Evolutionary conservation across 2,797 vertebrate species (phyloP).

Genomic region (Sciurus vulgaris): DNA sequence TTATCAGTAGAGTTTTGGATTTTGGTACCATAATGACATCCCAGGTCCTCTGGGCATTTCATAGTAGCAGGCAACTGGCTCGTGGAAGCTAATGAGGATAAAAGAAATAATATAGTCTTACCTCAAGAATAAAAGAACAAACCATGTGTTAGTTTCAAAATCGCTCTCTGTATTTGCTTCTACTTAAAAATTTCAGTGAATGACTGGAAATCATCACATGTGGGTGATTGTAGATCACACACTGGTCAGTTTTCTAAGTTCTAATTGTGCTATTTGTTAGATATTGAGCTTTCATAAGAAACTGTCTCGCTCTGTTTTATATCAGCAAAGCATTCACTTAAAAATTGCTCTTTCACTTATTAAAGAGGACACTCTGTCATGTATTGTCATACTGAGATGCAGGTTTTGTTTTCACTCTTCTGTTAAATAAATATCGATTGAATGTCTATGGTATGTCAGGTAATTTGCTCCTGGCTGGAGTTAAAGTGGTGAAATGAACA

Average conservation of each 20-base stretch:
- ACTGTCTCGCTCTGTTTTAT: neutral
- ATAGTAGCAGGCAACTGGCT: neutral
- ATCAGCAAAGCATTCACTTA: neutral
- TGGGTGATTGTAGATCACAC: neutral
- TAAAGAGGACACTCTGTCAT: neutral
- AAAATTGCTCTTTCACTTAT: neutral
- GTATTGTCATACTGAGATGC: neutral
- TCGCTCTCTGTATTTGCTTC: neutral
- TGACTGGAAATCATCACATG: neutral
- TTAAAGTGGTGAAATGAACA: neutral
- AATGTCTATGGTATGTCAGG: neutral
- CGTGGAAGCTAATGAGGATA: neutral
- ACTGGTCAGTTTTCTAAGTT: neutral
- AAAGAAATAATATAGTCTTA: neutral
- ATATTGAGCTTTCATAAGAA: neutral
- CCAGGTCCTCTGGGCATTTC: neutral
- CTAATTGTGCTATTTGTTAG: neutral
- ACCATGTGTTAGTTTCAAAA: slow-evolving; percentile 6
- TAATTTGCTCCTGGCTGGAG: neutral
- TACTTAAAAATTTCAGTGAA: slow-evolving; percentile 15
- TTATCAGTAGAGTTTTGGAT: neutral
- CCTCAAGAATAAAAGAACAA: neutral
- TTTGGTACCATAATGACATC: neutral
- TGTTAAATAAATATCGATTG: neutral
- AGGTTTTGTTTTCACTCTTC: neutral